These are phyloP conservation scores for Coptodon bakossiorum DNA, from an alignment of 2,113 vertebrate species.

Conservation along the genomic window DNA sequence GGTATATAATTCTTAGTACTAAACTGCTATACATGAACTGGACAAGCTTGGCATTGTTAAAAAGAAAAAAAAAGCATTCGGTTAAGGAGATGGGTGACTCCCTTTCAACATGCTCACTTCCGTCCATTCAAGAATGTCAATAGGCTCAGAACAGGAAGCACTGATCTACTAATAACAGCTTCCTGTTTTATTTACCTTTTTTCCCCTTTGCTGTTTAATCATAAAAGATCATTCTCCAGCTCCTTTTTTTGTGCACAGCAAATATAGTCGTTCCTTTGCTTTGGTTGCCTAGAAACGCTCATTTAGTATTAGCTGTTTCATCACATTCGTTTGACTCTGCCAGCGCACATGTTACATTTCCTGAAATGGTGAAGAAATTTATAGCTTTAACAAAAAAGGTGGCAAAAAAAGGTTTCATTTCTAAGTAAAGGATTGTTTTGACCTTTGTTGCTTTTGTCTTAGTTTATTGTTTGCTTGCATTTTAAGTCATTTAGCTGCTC, in stretches of 20 bases:
- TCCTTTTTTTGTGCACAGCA: background rate
- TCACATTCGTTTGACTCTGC: background rate
- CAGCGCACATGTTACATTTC: background rate
- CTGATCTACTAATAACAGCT: constrained; percentile 10
- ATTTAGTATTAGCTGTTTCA: constrained; percentile 18
- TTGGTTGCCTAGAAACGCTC: constrained; percentile 58
- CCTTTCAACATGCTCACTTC: constrained; percentile 40
- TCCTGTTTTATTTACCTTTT: constrained; percentile 25
- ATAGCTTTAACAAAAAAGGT: background rate
- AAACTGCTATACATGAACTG: background rate
- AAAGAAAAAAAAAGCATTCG: constrained; percentile 2
- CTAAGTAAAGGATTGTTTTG: background rate
- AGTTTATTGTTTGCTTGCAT: background rate
- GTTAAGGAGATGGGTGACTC: background rate
- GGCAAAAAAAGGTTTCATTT: background rate
- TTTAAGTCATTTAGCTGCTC: background rate
- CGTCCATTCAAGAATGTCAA: constrained; percentile 45
- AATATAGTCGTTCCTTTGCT: background rate
- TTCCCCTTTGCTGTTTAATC: background rate
- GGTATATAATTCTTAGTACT: background rate
- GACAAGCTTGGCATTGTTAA: constrained; percentile 1
- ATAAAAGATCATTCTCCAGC: background rate
- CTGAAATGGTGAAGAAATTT: background rate
- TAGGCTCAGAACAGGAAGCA: constrained; percentile 45
- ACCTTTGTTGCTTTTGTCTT: background rate